A percentile compares a stretch with the other conserved stretches of the same genome.
Conservation (phyloP, 2,113 vertebrate genomes). For the Halcyon senegalensis region DNA sequence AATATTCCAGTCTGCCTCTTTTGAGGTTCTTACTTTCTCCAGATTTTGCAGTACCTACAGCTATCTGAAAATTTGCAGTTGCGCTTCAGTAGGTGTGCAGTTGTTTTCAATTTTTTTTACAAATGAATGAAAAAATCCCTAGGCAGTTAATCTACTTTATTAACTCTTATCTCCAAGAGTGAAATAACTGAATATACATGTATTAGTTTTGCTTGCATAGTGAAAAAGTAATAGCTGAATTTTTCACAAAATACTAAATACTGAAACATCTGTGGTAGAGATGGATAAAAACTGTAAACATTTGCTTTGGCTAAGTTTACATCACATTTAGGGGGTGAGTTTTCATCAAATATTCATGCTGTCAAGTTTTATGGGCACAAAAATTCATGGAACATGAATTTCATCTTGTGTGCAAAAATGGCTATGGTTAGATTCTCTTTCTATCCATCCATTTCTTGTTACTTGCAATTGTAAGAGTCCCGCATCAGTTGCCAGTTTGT, state of each 20-base stretch:
- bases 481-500: not conserved
- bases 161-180: constrained; percentile 59
- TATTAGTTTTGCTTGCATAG: constrained; percentile 50
- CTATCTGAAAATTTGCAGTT: constrained; percentile 17
- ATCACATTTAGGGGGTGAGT: not conserved
- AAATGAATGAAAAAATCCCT: constrained; percentile 44
- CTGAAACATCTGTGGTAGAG: constrained; percentile 47
- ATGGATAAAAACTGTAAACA: not conserved
- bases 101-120: constrained; percentile 25
- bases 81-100: not conserved
- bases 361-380: not conserved
- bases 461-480: not conserved
- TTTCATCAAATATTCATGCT: not conserved
- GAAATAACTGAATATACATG: constrained; percentile 54
- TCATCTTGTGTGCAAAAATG: not conserved
- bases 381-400: not conserved
- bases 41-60: not conserved
- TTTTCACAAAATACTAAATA: constrained; percentile 69
- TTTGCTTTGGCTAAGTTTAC: constrained; percentile 24
- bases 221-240: constrained; percentile 66
- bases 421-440: not conserved
- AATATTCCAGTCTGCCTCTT: not conserved
- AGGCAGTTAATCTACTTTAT: constrained; percentile 54
- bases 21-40: not conserved
- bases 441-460: not conserved